A percentile compares a stretch with the other conserved stretches of the same genome.
Evolutionary conservation across 2,113 vertebrate genomes (phyloP).

Genomic region (Lepus americanus): DNA sequence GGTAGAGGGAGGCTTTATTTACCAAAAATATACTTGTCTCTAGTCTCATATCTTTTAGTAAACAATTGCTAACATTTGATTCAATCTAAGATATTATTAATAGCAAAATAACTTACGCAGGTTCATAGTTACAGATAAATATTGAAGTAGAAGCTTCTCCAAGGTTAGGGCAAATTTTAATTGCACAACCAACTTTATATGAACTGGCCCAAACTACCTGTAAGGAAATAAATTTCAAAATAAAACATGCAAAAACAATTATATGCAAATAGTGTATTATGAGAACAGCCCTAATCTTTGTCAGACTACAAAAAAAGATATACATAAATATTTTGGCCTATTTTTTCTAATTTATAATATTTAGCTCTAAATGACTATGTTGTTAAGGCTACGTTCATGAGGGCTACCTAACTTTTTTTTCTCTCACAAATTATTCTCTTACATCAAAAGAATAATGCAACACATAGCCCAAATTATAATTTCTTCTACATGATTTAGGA

Average conservation of each 20-base stretch:
- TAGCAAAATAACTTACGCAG: slow-evolving; percentile 77
- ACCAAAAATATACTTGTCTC: neutral
- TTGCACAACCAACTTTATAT: slow-evolving; percentile 83
- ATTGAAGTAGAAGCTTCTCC: neutral
- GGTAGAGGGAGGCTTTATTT: neutral
- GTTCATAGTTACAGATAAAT: slow-evolving; percentile 84
- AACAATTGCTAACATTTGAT: slow-evolving; percentile 26
- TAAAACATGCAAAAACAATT: slow-evolving; percentile 35
- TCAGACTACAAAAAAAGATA: neutral
- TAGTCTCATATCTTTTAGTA: neutral
- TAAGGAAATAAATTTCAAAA: slow-evolving; percentile 59
- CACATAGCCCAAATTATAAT: neutral
- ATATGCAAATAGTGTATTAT: neutral
- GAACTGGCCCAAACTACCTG: slow-evolving; percentile 84
- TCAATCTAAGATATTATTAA: slow-evolving; percentile 43
- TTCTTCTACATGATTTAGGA: slow-evolving; percentile 38
- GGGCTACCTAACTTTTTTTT: neutral
- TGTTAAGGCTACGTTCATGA: slow-evolving; percentile 11
- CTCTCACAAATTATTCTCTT: neutral
- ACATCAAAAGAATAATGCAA: neutral
- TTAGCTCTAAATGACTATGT: slow-evolving; percentile 37
- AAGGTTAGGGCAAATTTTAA: slow-evolving; percentile 51
- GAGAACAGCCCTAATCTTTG: neutral
- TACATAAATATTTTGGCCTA: neutral
- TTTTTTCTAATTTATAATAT: slow-evolving; percentile 23